These are phyloP conservation scores for Tenthredo mesomela DNA, from an alignment of 2,888 invertebrate species.

Conservation along the genomic window DNA sequence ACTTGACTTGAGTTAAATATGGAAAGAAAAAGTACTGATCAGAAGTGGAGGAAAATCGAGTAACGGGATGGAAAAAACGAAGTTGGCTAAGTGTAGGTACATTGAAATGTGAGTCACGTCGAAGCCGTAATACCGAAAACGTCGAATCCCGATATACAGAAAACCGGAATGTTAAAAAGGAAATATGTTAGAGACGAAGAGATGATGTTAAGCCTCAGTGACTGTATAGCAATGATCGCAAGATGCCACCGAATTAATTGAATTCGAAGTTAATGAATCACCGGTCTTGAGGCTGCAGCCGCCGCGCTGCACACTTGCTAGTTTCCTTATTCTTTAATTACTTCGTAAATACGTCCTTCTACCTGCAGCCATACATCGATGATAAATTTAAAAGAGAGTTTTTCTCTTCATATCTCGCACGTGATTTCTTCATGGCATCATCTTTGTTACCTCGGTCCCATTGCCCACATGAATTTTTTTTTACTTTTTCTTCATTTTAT, in stretches of 20 bases:
- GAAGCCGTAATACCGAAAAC: slow-evolving; percentile 44
- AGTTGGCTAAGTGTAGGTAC: not conserved
- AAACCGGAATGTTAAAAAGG: slow-evolving; percentile 42
- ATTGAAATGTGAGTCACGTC: slow-evolving; percentile 31
- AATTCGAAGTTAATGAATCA: slow-evolving; percentile 39
- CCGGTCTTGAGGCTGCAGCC: not conserved
- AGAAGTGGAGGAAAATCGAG: not conserved
- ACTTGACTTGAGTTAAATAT: slow-evolving; percentile 66
- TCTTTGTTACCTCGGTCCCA: not conserved
- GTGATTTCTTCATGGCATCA: slow-evolving; percentile 4
- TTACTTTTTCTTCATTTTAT: not conserved
- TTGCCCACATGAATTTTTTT: not conserved
- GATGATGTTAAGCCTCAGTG: not conserved
- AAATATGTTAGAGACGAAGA: slow-evolving; percentile 61
- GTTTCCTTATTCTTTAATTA: slow-evolving; percentile 18
- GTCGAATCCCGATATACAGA: slow-evolving; percentile 37
- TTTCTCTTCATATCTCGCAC: not conserved
- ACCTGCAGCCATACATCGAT: not conserved
- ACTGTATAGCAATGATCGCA: not conserved
- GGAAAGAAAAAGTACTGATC: slow-evolving; percentile 34
- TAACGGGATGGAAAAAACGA: slow-evolving; percentile 51
- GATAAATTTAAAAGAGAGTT: not conserved
- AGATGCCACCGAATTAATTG: slow-evolving; percentile 42
- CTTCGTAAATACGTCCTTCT: slow-evolving; percentile 3
- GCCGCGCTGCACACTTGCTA: not conserved